Evolutionary conservation across 1,140 invertebrate species (phyloP).

Genomic region (Drosophila arizonae): DNA sequence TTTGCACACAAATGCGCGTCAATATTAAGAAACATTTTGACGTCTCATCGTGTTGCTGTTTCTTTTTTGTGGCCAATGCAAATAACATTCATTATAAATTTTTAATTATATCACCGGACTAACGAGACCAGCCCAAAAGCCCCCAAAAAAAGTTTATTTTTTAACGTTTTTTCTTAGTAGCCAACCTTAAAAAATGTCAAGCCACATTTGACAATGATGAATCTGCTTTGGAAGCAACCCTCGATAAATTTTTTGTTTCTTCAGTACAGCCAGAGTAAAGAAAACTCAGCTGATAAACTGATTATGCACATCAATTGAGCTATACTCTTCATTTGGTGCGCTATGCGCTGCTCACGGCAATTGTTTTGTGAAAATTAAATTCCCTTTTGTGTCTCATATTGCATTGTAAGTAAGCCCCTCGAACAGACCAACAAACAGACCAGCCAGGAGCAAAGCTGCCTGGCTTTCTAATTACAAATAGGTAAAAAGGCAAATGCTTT

Average conservation of each 20-base stretch:
- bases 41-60: constrained; percentile 51
- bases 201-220: constrained; percentile 78
- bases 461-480: constrained; percentile 73
- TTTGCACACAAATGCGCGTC: constrained; percentile 77
- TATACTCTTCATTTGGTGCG: constrained; percentile 37
- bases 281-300: constrained; percentile 70
- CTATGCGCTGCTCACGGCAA: constrained; percentile 56
- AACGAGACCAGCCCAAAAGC: constrained; percentile 38
- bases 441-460: constrained; percentile 18
- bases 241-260: neutral
- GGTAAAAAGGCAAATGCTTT: constrained; percentile 65
- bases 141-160: constrained; percentile 65
- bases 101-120: constrained; percentile 72
- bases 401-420: constrained; percentile 50
- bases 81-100: constrained; percentile 83
- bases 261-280: constrained; percentile 3
- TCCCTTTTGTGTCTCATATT: constrained; percentile 62
- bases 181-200: constrained; percentile 66
- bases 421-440: neutral
- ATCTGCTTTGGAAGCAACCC: constrained; percentile 65
- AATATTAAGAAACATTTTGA: constrained; percentile 58
- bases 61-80: constrained; percentile 71
- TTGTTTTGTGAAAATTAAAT: constrained; percentile 81
- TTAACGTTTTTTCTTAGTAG: constrained; percentile 26
- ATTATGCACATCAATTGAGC: constrained; percentile 78